Evolutionary conservation across 2,797 vertebrate species (phyloP), one percentile per base, ranked within the genome.

Genomic region (Linurgus olivaceus): DNA sequence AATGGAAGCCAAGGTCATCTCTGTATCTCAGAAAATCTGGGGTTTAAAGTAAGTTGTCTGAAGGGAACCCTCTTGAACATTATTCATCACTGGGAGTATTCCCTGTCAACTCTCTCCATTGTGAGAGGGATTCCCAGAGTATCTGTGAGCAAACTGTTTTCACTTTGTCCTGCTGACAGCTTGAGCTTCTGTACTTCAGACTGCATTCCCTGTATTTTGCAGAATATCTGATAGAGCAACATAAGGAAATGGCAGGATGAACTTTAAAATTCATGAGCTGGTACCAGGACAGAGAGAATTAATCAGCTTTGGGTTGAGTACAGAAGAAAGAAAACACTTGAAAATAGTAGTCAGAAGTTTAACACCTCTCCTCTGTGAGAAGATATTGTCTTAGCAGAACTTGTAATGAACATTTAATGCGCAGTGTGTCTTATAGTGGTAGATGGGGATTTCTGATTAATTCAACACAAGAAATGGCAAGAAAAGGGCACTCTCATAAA

Each of bases 21-120:
- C 95, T 94, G 88, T 97, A 96, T 97, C 95, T 97, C 91, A 90
- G 91, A 97, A 96, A 80, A 97, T 97, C 96, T 95, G 73, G 71
- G 84, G 58, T 97, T 98, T 97, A 94, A 97, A 98, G 96, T 97
- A 97, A 97, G 94, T 94, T 97, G 94, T 96, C 96, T 96, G 89
- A 94, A 97, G 88, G 90, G 91, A 96, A 93, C 93, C 86, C 89
- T 97, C 94, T 94, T 85, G 92, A 97, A 95, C 79, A 75, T 76
- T 66, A 96, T 97, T 97, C 94, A 97, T 98, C 95, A 92, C 79
- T 59, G 66, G 79, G 84, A 93, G 61, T 95, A 88, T 96, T 96
- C 87, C 88, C 74, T 94, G 86, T 86, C 96, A 97, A 68, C 78
- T 94, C 52, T 96, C 95, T 95, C 95, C 86, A 76, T 89, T 89